Evolutionary conservation across 2,888 invertebrate genomes (phyloP), one percentile per base, ranked within the genome.

Genomic region (Thera britannica): DNA sequence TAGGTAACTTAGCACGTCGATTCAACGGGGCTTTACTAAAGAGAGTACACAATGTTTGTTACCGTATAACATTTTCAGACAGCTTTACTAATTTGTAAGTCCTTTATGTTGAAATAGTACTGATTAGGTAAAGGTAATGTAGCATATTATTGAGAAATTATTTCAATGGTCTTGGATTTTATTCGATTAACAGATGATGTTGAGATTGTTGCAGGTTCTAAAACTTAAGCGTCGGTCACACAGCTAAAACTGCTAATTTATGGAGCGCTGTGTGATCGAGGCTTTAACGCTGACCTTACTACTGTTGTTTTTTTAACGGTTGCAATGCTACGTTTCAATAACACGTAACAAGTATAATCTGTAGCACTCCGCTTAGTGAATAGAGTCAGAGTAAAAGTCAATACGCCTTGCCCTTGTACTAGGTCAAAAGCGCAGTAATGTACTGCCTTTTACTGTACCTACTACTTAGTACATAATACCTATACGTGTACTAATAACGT

Each of bases 11-110:
- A 54, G 58, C 58, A 49, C 61, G 65, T 66, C 66, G 62, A 64
- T 61, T 60, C 51, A 62, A 52, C 52, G 65, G 65, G 62, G 51
- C 49, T 67, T 58, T 58, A 59, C 66, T 57, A 58, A 63, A 65
- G 59, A 51, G 51, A 68, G 65, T 59, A 60, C 66, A 61, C 57
- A 72, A 62, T 67, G 70, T 72, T 75, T 75, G 78, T 79, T 83
- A 83, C 80, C 79, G 76, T 76, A 68, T 75, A 77, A 81, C 78
- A 81, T 80, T 84, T 86, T 84, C 79, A 79, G 87, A 91, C 89
- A 91, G 91, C 90, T 92, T 92, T 91, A 91, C 84, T 89, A 86
- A 83, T 87, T 86, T 85, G 74, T 89, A 90, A 87, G 87, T 77
- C 78, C 81, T 82, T 83, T 77, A 71, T 63, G 76, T 80, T 77